Conservation (phyloP, 2,113 vertebrate genomes). For the Actenoides hombroni region DNA sequence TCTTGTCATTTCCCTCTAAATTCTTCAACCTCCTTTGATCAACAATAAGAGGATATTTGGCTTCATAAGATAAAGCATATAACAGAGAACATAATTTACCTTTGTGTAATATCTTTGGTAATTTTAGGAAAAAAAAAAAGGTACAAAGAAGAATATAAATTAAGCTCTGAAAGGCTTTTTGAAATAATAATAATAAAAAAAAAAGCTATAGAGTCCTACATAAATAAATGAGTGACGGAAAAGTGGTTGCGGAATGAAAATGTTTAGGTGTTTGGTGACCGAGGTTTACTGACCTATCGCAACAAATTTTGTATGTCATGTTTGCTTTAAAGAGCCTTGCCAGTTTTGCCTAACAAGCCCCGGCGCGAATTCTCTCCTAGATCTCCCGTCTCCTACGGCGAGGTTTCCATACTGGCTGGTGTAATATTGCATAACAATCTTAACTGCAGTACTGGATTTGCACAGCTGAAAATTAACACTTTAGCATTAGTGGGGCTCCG, state of each 20-base stretch:
- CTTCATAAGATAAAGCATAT: constrained; percentile 96
- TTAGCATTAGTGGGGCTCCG: constrained; percentile 67
- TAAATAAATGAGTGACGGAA: constrained; percentile 82
- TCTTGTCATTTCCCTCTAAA: constrained; percentile 78
- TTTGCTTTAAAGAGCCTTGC: constrained; percentile 50
- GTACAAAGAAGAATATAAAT: constrained; percentile 81
- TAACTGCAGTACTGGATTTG: constrained; percentile 55
- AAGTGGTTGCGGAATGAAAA: constrained; percentile 79
- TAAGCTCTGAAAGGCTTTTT: constrained; percentile 79
- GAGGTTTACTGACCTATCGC: constrained; percentile 61
- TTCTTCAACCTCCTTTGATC: constrained; percentile 81
- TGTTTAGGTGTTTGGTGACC: constrained; percentile 63
- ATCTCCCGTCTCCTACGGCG: background rate
- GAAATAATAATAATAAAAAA: constrained; percentile 73
- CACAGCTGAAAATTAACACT: constrained; percentile 65
- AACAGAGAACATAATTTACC: constrained; percentile 91
- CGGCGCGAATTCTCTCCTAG: background rate
- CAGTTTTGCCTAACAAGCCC: constrained; percentile 49
- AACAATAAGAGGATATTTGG: constrained; percentile 95
- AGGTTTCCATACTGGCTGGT: constrained; percentile 58
- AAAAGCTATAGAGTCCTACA: constrained; percentile 79
- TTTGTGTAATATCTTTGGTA: constrained; percentile 98
- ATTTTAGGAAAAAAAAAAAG: constrained; percentile 83
- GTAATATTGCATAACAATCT: constrained; percentile 46
- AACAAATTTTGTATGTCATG: background rate